A percentile compares a stretch with the other conserved stretches of the same genome.
Evolutionary conservation across 92 coral and sea anemone species (phyloP).

Genomic region (Phenganax marumi): DNA sequence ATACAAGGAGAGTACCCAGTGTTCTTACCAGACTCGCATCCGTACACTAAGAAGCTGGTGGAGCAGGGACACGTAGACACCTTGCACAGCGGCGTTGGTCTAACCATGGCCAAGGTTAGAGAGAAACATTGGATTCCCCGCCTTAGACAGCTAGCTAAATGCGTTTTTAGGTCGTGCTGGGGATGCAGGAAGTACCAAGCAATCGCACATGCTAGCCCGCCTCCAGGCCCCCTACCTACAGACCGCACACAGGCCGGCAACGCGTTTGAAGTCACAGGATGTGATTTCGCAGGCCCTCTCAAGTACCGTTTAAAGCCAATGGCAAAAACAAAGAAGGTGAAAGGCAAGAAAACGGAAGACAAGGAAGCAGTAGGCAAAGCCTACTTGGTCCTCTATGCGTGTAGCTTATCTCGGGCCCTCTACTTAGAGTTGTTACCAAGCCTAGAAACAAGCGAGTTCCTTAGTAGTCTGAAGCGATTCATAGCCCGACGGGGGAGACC

Average conservation of each 20-base stretch:
- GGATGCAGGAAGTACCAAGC: not conserved
- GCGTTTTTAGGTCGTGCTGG: not conserved
- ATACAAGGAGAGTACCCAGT: no score
- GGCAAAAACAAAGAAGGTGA: not conserved
- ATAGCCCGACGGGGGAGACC: conserved; percentile 58
- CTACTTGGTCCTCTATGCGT: conserved; percentile 49
- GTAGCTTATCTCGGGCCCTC: conserved; percentile 47
- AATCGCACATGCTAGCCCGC: not conserved
- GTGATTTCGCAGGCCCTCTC: conserved; percentile 27
- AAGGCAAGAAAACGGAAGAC: no score
- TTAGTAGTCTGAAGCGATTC: conserved; percentile 52
- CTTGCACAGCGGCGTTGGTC: no score
- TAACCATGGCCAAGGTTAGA: no score
- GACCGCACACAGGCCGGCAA: not conserved
- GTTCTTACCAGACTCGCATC: no score
- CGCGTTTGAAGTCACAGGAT: conserved; percentile 16
- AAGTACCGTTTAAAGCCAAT: no score
- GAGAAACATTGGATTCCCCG: no score
- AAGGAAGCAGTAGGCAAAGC: no score
- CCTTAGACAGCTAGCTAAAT: not conserved
- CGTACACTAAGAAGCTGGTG: no score
- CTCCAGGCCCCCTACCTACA: conserved; percentile 14
- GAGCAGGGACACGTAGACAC: no score
- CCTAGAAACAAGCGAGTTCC: conserved; percentile 51
- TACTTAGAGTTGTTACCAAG: conserved; percentile 46